phyloP scores from a whole-genome alignment of 2,797 vertebrate genomes.

The Macropodus opercularis region DNA sequence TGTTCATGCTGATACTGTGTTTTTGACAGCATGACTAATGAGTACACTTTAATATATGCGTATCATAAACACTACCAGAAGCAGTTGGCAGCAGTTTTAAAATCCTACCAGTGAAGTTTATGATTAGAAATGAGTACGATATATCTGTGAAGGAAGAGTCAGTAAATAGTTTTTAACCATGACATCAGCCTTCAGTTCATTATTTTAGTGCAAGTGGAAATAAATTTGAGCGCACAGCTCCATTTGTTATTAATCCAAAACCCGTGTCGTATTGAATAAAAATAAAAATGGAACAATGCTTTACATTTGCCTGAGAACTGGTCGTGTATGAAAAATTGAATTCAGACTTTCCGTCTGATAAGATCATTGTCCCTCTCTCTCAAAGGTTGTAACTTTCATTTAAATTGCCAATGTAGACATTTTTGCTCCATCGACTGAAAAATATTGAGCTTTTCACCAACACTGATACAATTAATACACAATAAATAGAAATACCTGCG shows the following conservation, averaged over 20 bases:
- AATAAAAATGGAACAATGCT: not conserved
- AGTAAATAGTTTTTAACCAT: no score
- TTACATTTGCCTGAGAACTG: conserved; percentile 10
- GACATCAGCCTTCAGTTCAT: no score
- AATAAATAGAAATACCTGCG: not conserved
- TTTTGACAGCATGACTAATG: conserved; percentile 75
- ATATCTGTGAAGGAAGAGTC: conserved; percentile 41
- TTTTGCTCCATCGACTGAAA: conserved; percentile 3
- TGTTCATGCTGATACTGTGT: conserved; percentile 71
- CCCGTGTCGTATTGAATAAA: not conserved
- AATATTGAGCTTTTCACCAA: conserved; percentile 5
- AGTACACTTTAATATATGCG: conserved; percentile 31
- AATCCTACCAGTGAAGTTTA: conserved; percentile 34
- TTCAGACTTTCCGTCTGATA: not conserved
- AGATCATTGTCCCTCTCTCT: not conserved
- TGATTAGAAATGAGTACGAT: conserved; percentile 36
- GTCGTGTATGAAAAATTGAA: not conserved
- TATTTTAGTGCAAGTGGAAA: conserved; percentile 1
- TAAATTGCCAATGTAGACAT: no score
- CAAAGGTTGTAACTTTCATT: conserved; percentile 15
- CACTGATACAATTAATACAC: conserved; percentile 8
- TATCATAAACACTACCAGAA: conserved; percentile 25
- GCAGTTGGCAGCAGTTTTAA: conserved; percentile 42
- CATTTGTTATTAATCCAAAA: not conserved
- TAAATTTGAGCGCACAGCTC: not conserved